Conservation (phyloP, 2,888 invertebrate species). For the Polyommatus iphigenia region DNA sequence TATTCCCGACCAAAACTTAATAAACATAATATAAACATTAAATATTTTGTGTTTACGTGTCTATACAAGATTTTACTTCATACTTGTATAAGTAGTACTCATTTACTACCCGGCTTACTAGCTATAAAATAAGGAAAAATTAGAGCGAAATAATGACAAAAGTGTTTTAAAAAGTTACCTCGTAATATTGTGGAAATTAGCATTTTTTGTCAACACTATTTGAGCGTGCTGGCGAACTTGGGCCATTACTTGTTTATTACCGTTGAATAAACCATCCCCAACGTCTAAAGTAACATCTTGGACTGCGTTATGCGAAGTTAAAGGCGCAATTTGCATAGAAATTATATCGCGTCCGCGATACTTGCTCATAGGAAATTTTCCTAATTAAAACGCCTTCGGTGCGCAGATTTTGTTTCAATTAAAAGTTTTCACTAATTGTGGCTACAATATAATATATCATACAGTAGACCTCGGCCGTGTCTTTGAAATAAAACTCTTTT, state of each 20-base stretch:
- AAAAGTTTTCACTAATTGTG: slow-evolving; percentile 66
- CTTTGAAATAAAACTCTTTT: no score
- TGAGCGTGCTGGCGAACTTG: background rate
- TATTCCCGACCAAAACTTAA: background rate
- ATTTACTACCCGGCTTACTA: background rate
- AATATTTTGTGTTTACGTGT: background rate
- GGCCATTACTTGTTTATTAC: slow-evolving; percentile 38
- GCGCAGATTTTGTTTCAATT: slow-evolving; percentile 76
- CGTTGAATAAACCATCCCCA: slow-evolving; percentile 43
- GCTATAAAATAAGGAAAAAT: background rate
- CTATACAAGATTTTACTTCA: background rate
- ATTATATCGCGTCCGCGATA: slow-evolving; percentile 70
- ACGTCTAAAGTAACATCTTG: slow-evolving; percentile 50
- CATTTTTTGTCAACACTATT: slow-evolving; percentile 1
- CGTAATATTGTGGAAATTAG: background rate
- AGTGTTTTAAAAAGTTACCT: background rate
- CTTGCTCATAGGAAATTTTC: slow-evolving; percentile 77
- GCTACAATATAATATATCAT: slow-evolving; percentile 18
- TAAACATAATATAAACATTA: no score
- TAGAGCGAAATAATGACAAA: background rate
- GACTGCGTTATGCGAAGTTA: slow-evolving; percentile 69
- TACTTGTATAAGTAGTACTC: background rate
- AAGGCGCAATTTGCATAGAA: slow-evolving; percentile 78
- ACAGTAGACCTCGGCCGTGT: background rate
- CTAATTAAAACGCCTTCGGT: slow-evolving; percentile 78